A percentile compares a stretch with the other conserved stretches of the same genome.
Conservation (phyloP, 2,113 vertebrate species). For the Fregata magnificens region DNA sequence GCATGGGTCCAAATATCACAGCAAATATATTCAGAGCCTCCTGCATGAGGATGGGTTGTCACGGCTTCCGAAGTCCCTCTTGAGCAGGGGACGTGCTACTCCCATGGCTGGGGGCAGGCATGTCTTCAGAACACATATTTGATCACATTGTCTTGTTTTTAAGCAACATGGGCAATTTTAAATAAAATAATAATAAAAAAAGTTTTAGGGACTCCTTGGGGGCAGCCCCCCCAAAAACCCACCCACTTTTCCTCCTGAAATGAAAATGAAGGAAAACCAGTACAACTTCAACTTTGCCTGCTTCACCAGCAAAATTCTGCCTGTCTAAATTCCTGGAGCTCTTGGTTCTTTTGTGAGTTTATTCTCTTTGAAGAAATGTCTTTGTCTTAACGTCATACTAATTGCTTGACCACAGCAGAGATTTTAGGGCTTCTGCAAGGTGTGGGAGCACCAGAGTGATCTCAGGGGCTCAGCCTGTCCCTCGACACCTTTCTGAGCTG, state of each 20-base stretch:
- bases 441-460: background rate
- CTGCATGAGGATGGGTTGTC: background rate
- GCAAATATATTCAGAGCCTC: background rate
- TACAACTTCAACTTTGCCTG: background rate
- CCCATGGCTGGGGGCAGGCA: background rate
- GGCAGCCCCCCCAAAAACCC: no score
- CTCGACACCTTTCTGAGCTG: background rate
- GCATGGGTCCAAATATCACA: background rate
- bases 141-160: background rate
- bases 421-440: background rate
- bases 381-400: background rate
- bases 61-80: background rate
- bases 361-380: background rate
- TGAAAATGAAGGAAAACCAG: background rate
- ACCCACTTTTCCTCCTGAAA: background rate
- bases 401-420: background rate
- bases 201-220: background rate
- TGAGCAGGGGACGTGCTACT: accelerated
- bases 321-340: background rate
- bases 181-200: background rate
- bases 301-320: background rate
- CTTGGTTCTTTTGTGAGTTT: background rate
- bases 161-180: background rate
- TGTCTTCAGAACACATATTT: background rate
- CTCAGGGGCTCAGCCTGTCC: background rate